These are phyloP conservation scores for Heterodera schachtii DNA, from an alignment of 1,140 invertebrate genomes.

Conservation along the genomic window DNA sequence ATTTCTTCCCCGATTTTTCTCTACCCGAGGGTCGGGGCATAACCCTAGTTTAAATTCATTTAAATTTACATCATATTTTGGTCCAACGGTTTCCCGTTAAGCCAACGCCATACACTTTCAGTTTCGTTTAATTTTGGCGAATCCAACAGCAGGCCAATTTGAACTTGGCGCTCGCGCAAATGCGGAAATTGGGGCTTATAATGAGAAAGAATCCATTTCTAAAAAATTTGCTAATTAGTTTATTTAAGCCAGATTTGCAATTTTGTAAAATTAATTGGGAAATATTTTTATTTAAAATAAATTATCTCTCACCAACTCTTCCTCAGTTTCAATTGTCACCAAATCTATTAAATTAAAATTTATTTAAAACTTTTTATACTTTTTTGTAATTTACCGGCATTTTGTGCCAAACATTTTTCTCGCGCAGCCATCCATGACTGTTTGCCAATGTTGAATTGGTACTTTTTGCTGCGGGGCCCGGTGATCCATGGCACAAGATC, in stretches of 20 bases:
- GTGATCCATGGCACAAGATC: conserved; percentile 45
- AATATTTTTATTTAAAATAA: too few relatives aligned
- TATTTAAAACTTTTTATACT: neutral
- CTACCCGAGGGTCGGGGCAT: too few relatives aligned
- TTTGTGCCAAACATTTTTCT: conserved; percentile 51
- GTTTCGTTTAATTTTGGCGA: conserved; percentile 13
- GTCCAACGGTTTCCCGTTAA: conserved; percentile 39
- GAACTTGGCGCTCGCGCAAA: conserved; percentile 49
- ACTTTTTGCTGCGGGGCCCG: conserved; percentile 50
- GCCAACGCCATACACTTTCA: conserved; percentile 46
- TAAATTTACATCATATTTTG: conserved; percentile 23
- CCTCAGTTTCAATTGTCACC: conserved; percentile 33
- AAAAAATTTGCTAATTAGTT: too few relatives aligned
- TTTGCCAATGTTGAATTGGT: conserved; percentile 54
- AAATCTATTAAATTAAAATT: conserved; percentile 35
- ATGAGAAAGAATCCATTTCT: conserved; percentile 52
- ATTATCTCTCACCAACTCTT: conserved; percentile 45
- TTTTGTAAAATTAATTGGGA: too few relatives aligned
- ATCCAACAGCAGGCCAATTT: conserved; percentile 46
- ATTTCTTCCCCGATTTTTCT: too few relatives aligned
- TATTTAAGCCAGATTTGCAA: too few relatives aligned
- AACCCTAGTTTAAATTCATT: neutral
- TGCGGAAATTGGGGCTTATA: conserved; percentile 44
- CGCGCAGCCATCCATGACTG: conserved; percentile 56
- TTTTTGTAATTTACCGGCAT: conserved; percentile 18